Percentiles rank a stretch among this genome's conserved stretches.
phyloP scores from a whole-genome alignment of 2,113 vertebrate species.

The Neolamprologus cancellatus region DNA sequence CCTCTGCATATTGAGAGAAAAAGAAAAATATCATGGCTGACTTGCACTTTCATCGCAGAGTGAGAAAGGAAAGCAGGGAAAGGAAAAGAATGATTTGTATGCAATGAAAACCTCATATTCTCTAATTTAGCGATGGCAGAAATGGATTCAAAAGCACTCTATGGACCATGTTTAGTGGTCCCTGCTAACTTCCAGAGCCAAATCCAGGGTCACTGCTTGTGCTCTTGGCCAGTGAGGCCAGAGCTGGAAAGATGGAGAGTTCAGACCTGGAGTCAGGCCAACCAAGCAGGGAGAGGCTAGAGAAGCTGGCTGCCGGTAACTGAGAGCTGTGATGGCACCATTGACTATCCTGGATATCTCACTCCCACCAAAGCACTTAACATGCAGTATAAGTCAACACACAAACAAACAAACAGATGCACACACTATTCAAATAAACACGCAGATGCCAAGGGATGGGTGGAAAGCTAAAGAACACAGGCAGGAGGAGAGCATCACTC shows the following conservation, averaged over 20 bases:
- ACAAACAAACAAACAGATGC: constrained; percentile 44
- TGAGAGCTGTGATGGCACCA: constrained; percentile 31
- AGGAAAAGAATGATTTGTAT: constrained; percentile 37
- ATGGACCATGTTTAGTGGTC: constrained; percentile 28
- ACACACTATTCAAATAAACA: constrained; percentile 50
- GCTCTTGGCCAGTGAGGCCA: constrained; percentile 1
- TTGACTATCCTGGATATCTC: constrained; percentile 30
- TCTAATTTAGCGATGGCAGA: constrained; percentile 35
- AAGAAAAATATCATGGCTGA: constrained; percentile 30
- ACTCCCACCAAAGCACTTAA: constrained; percentile 52
- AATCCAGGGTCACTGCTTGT: constrained; percentile 23
- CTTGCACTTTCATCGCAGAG: constrained; percentile 22
- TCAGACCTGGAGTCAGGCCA: constrained; percentile 32
- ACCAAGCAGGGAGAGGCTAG: constrained; percentile 25
- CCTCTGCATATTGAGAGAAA: not conserved
- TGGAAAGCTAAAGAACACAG: constrained; percentile 38
- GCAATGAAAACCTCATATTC: constrained; percentile 34
- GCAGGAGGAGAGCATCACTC: constrained; percentile 54
- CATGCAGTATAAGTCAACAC: constrained; percentile 40
- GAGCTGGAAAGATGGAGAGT: constrained; percentile 14
- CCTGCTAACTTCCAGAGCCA: constrained; percentile 5
- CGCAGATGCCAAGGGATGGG: constrained; percentile 30
- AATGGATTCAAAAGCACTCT: constrained; percentile 25
- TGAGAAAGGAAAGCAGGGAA: not conserved
- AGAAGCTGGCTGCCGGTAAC: constrained; percentile 39